Base-by-base conservation (phyloP, 2,113 vertebrate genomes). In the Indicator maculatus region DNA sequence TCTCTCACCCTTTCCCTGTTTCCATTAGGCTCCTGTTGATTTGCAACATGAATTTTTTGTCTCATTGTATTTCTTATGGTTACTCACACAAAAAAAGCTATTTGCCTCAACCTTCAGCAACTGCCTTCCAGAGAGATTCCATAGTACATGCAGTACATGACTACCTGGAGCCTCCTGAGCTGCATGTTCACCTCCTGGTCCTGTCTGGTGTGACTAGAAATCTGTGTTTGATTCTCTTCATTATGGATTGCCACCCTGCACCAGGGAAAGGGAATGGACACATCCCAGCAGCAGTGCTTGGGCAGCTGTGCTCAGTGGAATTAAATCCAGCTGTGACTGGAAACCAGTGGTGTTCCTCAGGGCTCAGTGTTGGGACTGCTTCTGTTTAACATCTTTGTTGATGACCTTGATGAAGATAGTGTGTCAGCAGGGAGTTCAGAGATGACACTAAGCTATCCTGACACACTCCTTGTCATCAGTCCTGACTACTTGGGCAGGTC, bases 261-360 rank as follows among this genome's bases (percentile, higher is more conserved):
- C 64, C 12, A 45, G 24, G 60, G 33, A 61, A 80, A 45, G 28
- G 31, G 8, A 30, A 31, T 1, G 12, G 66, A 55, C 45, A n/a
- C 0, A 0, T n/a, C 45, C 6, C 16, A 65, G 38, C 47, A 91
- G 16, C 41, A 45, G 10, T 1, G 1, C 33, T 31, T 28, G 38
- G 33, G 60, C 47, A 75, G 27, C 17, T 84, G 69, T 41, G 39
- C 39, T 41, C 39, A 41, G 39, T 41, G 39, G 39, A 41, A 10
- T 41, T 41, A 41, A 41, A 41, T 13, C 39, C 39, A 41, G 39
- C 39, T 41, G 39, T 41, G 39, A 13, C 39, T 41, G 39, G 39
- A 11, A 9, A 11, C 39, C 39, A 41, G 39, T 41, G 39, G 10
- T 41, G 39, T 10, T 41, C 39, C 39, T 41, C 39, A 41, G 39